A percentile compares a stretch with the other conserved stretches of the same genome.
phyloP scores from a whole-genome alignment of 2,888 invertebrate species.

The Molorchus minor region DNA sequence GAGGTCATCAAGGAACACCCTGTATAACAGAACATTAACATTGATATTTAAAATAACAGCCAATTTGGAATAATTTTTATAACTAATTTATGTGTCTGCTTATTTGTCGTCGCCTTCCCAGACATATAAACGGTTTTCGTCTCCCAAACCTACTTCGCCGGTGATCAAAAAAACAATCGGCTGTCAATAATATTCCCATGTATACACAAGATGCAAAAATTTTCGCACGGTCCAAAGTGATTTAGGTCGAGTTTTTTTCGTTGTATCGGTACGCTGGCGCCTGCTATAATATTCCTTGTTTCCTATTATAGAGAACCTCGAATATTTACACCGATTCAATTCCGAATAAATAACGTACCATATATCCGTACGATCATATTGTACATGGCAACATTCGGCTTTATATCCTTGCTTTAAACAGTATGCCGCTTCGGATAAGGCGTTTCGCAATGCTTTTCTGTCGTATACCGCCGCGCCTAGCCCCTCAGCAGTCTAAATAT shows the following conservation, averaged over 20 bases:
- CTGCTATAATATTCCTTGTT: constrained; percentile 44
- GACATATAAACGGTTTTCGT: no score
- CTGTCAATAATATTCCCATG: neutral
- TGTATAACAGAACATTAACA: no score
- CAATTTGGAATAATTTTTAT: no score
- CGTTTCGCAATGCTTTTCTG: constrained; percentile 10
- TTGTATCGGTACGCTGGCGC: constrained; percentile 43
- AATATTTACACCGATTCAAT: constrained; percentile 41
- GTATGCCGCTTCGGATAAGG: constrained; percentile 10
- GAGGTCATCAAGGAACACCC: no score
- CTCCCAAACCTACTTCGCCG: neutral
- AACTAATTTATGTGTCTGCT: no score
- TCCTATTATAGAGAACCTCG: constrained; percentile 46
- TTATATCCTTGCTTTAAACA: constrained; percentile 14
- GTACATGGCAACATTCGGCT: constrained; percentile 3
- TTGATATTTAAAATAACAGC: no score
- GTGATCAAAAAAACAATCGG: neutral
- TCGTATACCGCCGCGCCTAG: constrained; percentile 15
- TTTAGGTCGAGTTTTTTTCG: constrained; percentile 23
- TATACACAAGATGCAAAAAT: constrained; percentile 4
- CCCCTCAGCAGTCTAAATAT: constrained; percentile 2
- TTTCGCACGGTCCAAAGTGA: constrained; percentile 14
- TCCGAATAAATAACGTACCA: constrained; percentile 43
- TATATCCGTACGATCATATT: constrained; percentile 33
- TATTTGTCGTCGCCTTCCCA: no score